A percentile compares a stretch with the other conserved stretches of the same genome.
These are phyloP conservation scores for Caenorhabditis plicata DNA, from an alignment of 2,888 invertebrate genomes.

Conservation along the genomic window DNA sequence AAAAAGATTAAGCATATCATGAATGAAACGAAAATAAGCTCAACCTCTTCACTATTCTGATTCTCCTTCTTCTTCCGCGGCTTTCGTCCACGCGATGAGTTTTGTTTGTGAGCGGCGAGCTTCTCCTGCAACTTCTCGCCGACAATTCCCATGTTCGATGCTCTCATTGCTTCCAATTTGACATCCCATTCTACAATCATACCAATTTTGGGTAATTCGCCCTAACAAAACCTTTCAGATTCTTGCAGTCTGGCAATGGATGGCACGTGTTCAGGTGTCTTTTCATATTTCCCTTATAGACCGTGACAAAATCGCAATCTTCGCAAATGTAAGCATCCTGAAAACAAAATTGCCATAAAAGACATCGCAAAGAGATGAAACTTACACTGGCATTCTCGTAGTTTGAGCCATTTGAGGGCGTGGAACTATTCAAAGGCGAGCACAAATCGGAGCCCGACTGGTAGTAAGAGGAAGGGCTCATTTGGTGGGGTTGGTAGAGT, in stretches of 20 bases:
- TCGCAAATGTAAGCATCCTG: conserved; percentile 60
- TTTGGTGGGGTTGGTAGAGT: conserved; percentile 1
- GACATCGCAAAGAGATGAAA: too few species aligned
- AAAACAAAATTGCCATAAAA: too few species aligned
- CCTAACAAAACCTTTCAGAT: conserved; percentile 26
- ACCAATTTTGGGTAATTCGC: not conserved
- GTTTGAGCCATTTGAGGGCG: too few species aligned
- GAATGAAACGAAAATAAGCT: not conserved
- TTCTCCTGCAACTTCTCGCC: conserved; percentile 41
- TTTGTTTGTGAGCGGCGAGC: conserved; percentile 42
- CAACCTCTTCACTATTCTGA: conserved; percentile 18
- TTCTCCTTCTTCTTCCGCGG: conserved; percentile 40
- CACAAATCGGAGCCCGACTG: conserved; percentile 14
- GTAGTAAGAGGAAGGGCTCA: conserved; percentile 22
- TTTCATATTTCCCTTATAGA: conserved; percentile 65
- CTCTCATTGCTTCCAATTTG: conserved; percentile 48
- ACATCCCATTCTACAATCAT: conserved; percentile 31
- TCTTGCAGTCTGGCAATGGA: conserved; percentile 41
- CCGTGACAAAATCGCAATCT: conserved; percentile 59
- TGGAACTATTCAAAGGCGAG: too few species aligned
- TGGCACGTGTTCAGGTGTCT: conserved; percentile 58
- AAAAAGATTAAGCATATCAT: not conserved
- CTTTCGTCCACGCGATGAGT: conserved; percentile 50
- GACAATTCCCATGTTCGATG: conserved; percentile 46
- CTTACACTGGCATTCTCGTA: too few species aligned